Percentiles rank a stretch among this genome's conserved stretches.
These are phyloP conservation scores for Bucorvus abyssinicus DNA, from an alignment of 2,797 vertebrate genomes.

Conservation along the genomic window DNA sequence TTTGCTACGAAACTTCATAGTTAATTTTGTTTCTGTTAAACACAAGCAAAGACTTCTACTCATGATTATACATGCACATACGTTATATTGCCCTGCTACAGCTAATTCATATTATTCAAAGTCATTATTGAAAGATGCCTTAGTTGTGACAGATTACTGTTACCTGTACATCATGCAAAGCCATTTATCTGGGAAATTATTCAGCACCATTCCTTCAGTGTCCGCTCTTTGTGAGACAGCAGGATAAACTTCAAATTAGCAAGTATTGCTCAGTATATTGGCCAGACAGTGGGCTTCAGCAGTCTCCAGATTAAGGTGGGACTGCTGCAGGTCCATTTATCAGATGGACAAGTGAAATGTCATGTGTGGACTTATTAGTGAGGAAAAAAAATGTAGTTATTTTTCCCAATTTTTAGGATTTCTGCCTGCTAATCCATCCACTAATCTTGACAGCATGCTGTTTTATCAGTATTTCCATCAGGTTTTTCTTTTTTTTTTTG, in stretches of 20 bases:
- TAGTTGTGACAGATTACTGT: background rate
- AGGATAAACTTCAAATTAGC: background rate
- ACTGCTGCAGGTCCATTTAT: background rate
- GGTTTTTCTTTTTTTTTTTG: too few relatives aligned
- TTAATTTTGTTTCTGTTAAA: background rate
- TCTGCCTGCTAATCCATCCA: background rate
- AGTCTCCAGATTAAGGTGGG: background rate
- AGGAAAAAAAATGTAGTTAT: background rate
- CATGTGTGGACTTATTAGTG: background rate
- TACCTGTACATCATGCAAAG: background rate
- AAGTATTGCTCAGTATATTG: background rate
- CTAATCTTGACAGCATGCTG: background rate
- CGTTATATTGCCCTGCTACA: background rate
- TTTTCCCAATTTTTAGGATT: background rate
- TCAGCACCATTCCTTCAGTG: background rate
- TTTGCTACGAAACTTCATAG: background rate
- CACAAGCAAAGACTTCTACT: background rate
- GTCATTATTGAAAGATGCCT: background rate
- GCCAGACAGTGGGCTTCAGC: background rate
- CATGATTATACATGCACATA: background rate
- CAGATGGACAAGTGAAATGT: background rate
- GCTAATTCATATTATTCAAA: background rate
- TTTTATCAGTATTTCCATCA: background rate
- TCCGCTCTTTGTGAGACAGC: background rate
- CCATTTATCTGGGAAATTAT: background rate